Evolutionary conservation across 2,797 vertebrate genomes (phyloP).

Genomic region (Chiloscyllium punctatum): DNA sequence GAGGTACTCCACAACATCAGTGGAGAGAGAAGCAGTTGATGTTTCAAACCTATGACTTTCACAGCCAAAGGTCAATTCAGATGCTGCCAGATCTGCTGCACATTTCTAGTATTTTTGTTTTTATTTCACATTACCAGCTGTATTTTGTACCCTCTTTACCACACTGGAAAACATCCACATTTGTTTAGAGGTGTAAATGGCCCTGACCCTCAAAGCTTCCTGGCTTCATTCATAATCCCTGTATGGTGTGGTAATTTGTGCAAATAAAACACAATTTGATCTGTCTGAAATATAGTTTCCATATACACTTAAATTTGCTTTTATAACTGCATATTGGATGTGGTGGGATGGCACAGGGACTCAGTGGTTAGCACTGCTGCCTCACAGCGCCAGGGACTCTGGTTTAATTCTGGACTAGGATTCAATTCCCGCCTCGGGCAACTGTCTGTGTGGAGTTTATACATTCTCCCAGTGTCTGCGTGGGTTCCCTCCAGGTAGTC

Average conservation of each 20-base stretch:
- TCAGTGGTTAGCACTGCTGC: too few relatives aligned
- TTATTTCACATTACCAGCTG: not conserved
- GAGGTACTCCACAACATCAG: not conserved
- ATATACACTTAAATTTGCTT: not conserved
- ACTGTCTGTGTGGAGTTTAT: too few relatives aligned
- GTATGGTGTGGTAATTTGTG: not conserved
- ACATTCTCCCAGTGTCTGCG: too few relatives aligned
- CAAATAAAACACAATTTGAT: not conserved
- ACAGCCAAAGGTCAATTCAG: not conserved
- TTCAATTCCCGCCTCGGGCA: too few relatives aligned
- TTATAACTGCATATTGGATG: too few relatives aligned
- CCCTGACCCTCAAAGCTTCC: not conserved
- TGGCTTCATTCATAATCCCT: not conserved
- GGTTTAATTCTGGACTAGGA: too few relatives aligned
- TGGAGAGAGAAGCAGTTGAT: not conserved
- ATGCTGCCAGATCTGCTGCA: not conserved
- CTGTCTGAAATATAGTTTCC: not conserved
- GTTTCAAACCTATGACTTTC: not conserved
- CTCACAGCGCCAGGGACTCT: too few relatives aligned
- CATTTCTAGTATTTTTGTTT: not conserved
- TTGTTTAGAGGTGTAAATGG: not conserved
- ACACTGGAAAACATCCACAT: not conserved
- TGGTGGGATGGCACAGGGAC: too few relatives aligned
- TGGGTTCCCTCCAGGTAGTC: too few relatives aligned
- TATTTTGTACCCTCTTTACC: not conserved